Conservation (phyloP, 2,113 vertebrate species). For the Alethe castanea region DNA sequence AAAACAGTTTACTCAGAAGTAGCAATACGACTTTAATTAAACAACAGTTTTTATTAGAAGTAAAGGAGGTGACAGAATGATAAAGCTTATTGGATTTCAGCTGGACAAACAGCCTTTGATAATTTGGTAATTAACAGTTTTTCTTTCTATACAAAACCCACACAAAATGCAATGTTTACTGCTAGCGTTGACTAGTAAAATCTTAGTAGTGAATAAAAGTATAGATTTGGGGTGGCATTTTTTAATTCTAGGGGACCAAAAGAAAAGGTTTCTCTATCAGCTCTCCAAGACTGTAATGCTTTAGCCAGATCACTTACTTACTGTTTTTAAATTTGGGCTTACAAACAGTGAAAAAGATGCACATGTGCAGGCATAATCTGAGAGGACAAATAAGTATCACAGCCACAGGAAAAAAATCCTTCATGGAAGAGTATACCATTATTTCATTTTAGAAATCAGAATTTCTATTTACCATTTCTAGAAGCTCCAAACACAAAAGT, state of each 20-base stretch:
- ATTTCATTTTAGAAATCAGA: not conserved
- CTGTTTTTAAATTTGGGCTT: not conserved
- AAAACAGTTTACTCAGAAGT: not conserved
- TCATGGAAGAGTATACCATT: not conserved
- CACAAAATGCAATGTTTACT: not conserved
- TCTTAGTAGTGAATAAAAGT: not conserved
- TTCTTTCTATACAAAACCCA: not conserved
- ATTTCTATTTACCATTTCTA: not conserved
- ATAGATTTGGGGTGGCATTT: fast-evolving
- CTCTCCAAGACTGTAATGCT: not conserved
- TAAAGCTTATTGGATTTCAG: not conserved
- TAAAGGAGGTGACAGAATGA: not conserved
- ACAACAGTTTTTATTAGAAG: not conserved
- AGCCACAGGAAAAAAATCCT: not conserved
- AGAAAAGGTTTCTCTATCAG: not conserved
- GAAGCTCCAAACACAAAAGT: not conserved
- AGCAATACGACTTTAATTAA: not conserved
- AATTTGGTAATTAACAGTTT: not conserved
- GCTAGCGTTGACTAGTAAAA: not conserved
- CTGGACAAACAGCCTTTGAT: not conserved
- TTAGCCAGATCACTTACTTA: not conserved
- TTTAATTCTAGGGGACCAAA: not conserved
- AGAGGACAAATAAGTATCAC: not conserved
- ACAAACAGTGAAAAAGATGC: not conserved
- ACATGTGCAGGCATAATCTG: not conserved